phyloP scores from a whole-genome alignment of 2,888 invertebrate species.

The Eristalinus aeneus region DNA sequence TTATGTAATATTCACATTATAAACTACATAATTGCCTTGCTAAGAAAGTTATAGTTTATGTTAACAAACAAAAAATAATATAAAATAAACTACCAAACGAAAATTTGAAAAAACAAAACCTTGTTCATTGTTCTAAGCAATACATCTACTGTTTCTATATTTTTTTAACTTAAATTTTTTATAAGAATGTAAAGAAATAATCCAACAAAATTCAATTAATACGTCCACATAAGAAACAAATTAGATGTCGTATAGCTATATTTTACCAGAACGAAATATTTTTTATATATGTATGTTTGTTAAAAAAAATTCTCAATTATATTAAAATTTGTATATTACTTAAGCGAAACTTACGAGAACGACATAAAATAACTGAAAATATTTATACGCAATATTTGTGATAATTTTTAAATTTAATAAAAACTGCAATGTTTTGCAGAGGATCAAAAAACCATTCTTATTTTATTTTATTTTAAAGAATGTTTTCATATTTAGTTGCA shows the following conservation, averaged over 20 bases:
- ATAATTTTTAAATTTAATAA: constrained; percentile 63
- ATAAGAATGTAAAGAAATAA: constrained; percentile 30
- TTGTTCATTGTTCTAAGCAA: constrained; percentile 25
- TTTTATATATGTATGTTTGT: constrained; percentile 49
- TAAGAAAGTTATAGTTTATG: constrained; percentile 22
- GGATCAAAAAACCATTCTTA: not conserved
- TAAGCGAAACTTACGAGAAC: constrained; percentile 43
- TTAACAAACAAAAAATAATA: too few relatives aligned
- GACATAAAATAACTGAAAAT: constrained; percentile 55
- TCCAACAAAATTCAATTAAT: constrained; percentile 14
- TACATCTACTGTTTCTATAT: constrained; percentile 16
- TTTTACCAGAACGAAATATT: constrained; percentile 38
- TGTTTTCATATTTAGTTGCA: too few relatives aligned
- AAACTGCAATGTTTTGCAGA: constrained; percentile 43
- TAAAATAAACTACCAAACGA: constrained; percentile 33
- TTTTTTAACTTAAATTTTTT: constrained; percentile 31
- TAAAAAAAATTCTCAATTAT: constrained; percentile 20
- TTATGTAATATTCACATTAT: constrained; percentile 28
- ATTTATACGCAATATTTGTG: constrained; percentile 71
- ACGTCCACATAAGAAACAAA: constrained; percentile 13
- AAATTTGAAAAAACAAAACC: too few relatives aligned
- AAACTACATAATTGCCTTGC: constrained; percentile 38
- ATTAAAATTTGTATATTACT: not conserved
- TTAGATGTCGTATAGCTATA: constrained; percentile 31
- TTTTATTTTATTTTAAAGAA: too few relatives aligned